These are phyloP conservation scores for Sylvicola fuscatus DNA, from an alignment of 2,888 invertebrate genomes.

Conservation along the genomic window DNA sequence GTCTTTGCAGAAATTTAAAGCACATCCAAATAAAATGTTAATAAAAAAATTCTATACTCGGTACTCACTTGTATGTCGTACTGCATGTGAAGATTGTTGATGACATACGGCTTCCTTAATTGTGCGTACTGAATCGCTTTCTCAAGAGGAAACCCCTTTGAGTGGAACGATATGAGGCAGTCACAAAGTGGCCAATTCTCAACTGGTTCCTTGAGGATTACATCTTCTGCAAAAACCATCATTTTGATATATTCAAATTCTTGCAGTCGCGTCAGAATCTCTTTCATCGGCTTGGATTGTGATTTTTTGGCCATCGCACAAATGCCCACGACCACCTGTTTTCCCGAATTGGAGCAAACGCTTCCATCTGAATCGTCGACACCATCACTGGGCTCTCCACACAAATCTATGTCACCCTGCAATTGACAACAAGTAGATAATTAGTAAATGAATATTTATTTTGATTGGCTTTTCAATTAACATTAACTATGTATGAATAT, in stretches of 20 bases:
- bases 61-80: constrained; percentile 73
- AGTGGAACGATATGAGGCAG: constrained; percentile 95
- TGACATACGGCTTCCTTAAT: constrained; percentile 83
- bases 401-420: constrained; percentile 60
- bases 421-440: too few species aligned
- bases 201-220: constrained; percentile 87
- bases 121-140: constrained; percentile 95
- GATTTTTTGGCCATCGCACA: constrained; percentile 99
- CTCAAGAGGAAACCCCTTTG: constrained; percentile 93
- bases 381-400: constrained; percentile 33
- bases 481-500: too few species aligned
- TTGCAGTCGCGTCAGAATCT: constrained; percentile 85
- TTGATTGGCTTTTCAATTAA: too few species aligned
- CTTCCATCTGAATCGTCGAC: constrained; percentile 38
- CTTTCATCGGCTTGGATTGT: constrained; percentile 97
- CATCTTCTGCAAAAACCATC: constrained; percentile 87
- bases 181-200: constrained; percentile 98
- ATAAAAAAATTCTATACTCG: too few species aligned
- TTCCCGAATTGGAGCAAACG: constrained; percentile 36
- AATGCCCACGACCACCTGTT: constrained; percentile 91
- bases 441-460: too few species aligned
- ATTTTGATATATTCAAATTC: constrained; percentile 94
- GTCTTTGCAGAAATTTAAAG: too few species aligned
- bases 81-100: constrained; percentile 97
- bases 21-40: too few species aligned